A percentile compares a stretch with the other conserved stretches of the same genome.
phyloP scores from a whole-genome alignment of 2,888 invertebrate genomes.

The Temnothorax ravouxi region DNA sequence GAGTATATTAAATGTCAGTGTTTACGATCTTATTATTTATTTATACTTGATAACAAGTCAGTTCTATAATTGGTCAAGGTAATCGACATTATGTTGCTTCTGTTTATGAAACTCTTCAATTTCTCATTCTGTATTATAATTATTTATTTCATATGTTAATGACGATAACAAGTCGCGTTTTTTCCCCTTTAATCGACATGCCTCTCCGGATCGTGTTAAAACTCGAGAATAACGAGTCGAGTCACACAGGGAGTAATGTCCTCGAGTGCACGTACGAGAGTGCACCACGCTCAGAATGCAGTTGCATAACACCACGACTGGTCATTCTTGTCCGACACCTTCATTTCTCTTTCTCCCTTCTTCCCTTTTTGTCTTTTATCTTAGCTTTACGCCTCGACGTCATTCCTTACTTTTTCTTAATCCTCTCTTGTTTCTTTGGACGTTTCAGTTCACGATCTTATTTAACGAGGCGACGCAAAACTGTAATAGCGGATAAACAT shows the following conservation, averaged over 20 bases:
- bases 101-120: background rate
- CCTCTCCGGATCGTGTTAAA: background rate
- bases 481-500: background rate
- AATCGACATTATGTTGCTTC: background rate
- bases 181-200: background rate
- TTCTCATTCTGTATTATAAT: background rate
- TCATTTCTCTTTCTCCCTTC: slow-evolving; percentile 46
- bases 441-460: slow-evolving; percentile 9
- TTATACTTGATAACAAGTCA: background rate
- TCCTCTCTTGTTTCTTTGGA: slow-evolving; percentile 15
- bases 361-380: slow-evolving; percentile 35
- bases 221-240: slow-evolving; percentile 48
- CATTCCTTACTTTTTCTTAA: background rate
- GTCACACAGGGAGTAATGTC: slow-evolving; percentile 71
- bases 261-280: slow-evolving; percentile 72
- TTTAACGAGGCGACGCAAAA: background rate
- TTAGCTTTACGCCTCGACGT: background rate
- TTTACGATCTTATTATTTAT: slow-evolving; percentile 6
- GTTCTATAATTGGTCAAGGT: background rate
- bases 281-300: slow-evolving; percentile 72
- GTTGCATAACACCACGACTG: slow-evolving; percentile 70
- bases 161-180: background rate
- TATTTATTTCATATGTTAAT: background rate
- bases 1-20: background rate
- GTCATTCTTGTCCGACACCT: slow-evolving; percentile 48